A percentile compares a stretch with the other conserved stretches of the same genome.
Conservation (phyloP, 1,140 invertebrate genomes). For the Metopolophium dirhodum region DNA sequence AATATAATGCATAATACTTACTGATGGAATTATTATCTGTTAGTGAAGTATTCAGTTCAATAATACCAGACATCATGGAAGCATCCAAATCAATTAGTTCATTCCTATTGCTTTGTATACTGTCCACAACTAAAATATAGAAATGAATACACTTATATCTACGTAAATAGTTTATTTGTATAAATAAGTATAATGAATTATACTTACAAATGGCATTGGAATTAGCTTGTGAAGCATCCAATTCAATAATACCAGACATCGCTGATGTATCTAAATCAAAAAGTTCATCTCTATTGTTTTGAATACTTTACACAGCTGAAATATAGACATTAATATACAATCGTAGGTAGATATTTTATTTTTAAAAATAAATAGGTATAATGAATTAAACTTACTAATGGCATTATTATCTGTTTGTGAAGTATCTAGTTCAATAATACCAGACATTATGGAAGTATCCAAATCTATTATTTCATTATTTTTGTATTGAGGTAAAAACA, state of each 20-base stretch:
- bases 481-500: neutral
- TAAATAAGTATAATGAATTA: neutral
- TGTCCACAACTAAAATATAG: neutral
- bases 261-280: neutral
- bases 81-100: neutral
- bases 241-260: neutral
- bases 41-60: neutral
- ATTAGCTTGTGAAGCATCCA: neutral
- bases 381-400: neutral
- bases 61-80: neutral
- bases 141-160: too few relatives aligned
- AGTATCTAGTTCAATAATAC: neutral
- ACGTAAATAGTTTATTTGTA: too few relatives aligned
- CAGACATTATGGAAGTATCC: neutral
- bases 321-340: neutral
- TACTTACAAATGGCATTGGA: neutral
- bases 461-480: neutral
- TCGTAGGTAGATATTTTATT: too few relatives aligned
- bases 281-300: neutral
- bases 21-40: neutral
- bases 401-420: too few relatives aligned
- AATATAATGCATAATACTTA: neutral
- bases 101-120: neutral
- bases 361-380: too few relatives aligned
- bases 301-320: neutral